Evolutionary conservation across 2,113 vertebrate genomes (phyloP), one percentile per base, ranked within the genome.

Genomic region (Motacilla tschutschensis): DNA sequence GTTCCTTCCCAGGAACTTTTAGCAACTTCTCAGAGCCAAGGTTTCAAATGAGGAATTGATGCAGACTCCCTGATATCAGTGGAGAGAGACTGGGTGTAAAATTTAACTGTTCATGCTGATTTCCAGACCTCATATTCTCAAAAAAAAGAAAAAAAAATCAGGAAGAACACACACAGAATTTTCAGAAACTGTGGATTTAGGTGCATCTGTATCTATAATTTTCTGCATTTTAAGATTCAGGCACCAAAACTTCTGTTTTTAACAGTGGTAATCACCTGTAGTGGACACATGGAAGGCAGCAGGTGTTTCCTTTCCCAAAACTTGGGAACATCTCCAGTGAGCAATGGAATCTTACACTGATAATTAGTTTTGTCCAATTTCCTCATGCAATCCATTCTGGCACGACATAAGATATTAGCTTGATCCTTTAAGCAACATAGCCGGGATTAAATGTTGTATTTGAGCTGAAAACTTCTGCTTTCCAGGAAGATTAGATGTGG

Each of bases 381-480:
- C 17, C 26, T 67, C 19, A 14, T 18, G 19, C 20, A 57, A 28
- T 46, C n/a, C 12, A 11, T 11, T 40, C 17, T 35, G 46, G 22
- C 18, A 57, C 0, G 2, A 54, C 0, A 0, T 2, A 8, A 69
- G 4, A 22, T 28, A 53, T 2, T 21, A 78, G 1, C 0, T 24
- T 14, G 38, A 22, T 72, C 43, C n/a, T 69, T 75, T 29, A 67
- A 91, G 53, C 11, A 41, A 25, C 12, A 28, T 1, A 21, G 1
- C 1, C 25, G 14, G 10, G 13, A 12, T 50, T 31, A 54, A 47
- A 43, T 46, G 40, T 4, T 31, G 10, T 2, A 31, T 17, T 14
- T 33, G 43, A 73, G 47, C 22, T 31, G 50, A 28, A 72, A 76
- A 43, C 6, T 16, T 47, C 33, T 31, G 11, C 5, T 33, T 76